Base-by-base conservation (phyloP, 2,888 invertebrate species). In the Hydroisotoma schaefferi region DNA sequence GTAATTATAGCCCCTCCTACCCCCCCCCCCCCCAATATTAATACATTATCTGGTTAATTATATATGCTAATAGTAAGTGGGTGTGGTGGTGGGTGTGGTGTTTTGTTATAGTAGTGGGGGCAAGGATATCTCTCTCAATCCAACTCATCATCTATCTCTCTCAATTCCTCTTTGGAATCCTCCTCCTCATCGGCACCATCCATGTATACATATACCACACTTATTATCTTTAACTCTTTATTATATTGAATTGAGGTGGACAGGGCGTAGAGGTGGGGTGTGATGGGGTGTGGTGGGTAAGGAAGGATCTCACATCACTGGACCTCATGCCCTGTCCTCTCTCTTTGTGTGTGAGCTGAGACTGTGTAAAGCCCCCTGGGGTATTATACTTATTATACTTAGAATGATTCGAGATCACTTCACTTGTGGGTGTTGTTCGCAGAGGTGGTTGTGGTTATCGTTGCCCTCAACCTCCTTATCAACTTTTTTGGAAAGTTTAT, bases 401-500 rank as follows among this genome's bases (percentile, higher is more conserved):
- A 49, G 49, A 49, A 49, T 27, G 49, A 49, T 18, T 49, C 49
- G 2, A 4, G 28, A 29, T 22, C 5, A 18, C 49, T 49, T 25
- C 49, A 49, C 49, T 22, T 49, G 6, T 49, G 49, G 49, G 49
- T 49, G 3, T 12, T 49, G 4, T 49, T 49, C 20, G 28, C n/a
- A n/a, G 49, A 49, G 18, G 29, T 49, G 3, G 23, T 49, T 3
- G 49, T 49, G 28, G 49, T 49, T 4, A 5, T 49, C 49, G 20
- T 49, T 27, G 20, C n/a, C 29, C 49, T 49, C 10, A 49, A 10
- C n/a, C 20, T 49, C n/a, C 18, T 49, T 10, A 49, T 49, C 4
- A 26, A 49, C 20, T 49, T 49, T 27, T 49, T 49, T 27, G 49
- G 49, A 5, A 49, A 49, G 6, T 49, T 23, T 18, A 8, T 10